A percentile compares a stretch with the other conserved stretches of the same genome.
Conservation (phyloP, 2,113 vertebrate genomes). For the cattle (Bos taurus) region ARS-UCD2.0 NC_037329.1:23820001-23820500, state of each 20-base stretch:
- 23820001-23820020: conserved; percentile 7
- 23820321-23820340: neutral
- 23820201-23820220: conserved; percentile 33
- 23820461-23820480: neutral
- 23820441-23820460: neutral
- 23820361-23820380: neutral
- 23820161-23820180: neutral
- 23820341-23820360: conserved; percentile 20
- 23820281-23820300: neutral
- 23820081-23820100: neutral
- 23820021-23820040: neutral
- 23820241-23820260: neutral
- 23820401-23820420: conserved; percentile 35
- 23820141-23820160: neutral
- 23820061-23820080: conserved; percentile 3
- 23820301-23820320: neutral
- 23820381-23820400: neutral
- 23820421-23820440: neutral
- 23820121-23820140: conserved; percentile 16
- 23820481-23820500: neutral
- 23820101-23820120: conserved; percentile 1
- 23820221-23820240: conserved; percentile 3
- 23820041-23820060: conserved; percentile 11
- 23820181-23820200: conserved; percentile 42
- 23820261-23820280: conserved; percentile 5